Base-by-base conservation (phyloP, 2,888 invertebrate genomes). In the Calliscelio sp. region DNA sequence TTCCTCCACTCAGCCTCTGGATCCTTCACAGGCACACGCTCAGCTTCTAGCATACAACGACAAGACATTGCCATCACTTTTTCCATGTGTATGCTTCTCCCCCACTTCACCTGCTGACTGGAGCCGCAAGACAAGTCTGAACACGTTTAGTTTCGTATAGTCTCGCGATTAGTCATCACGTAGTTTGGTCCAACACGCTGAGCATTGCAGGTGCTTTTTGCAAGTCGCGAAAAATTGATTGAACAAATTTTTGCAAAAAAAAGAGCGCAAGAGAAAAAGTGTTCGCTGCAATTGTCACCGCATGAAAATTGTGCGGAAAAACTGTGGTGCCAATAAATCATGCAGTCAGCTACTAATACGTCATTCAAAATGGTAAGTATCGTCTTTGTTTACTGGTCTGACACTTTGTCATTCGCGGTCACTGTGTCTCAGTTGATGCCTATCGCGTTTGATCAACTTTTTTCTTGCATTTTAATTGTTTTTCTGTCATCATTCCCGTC, bases 81-180 rank as follows among this genome's bases (percentile, higher is more conserved):
- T 75, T 61, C 59, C 73, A 63, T 81, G 70, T 66, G 53, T 53
- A 24, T 11, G 61, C 22, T 74, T 66, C 74, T 28, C 75, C 81
- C 81, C 81, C 81, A 81, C 81, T 77, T 80, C 82, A 85, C 82
- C 71, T 71, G 79, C 74, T 70, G 61, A 25, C 63, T 71, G 41
- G 46, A 61, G 79, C 65, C 66, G 66, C 81, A 55, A 81, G 75
- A 74, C 81, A 85, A 66, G 85, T 85, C 68, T 82, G 75, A 85
- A 85, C 85, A 85, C 85, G 85, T 85, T 85, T 77, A 85, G 85
- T 85, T 73, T 80, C 61, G 80, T 77, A 77, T 63, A 73, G 79
- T 77, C 82, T 32, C 51, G 85, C 79, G 74, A 85, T 85, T 85
- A 82, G 85, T 85, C 85, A 85, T 63, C 82, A 57, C 77, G 75